These are phyloP conservation scores for Urocynchramus pylzowi DNA, from an alignment of 2,113 vertebrate species.

Conservation along the genomic window DNA sequence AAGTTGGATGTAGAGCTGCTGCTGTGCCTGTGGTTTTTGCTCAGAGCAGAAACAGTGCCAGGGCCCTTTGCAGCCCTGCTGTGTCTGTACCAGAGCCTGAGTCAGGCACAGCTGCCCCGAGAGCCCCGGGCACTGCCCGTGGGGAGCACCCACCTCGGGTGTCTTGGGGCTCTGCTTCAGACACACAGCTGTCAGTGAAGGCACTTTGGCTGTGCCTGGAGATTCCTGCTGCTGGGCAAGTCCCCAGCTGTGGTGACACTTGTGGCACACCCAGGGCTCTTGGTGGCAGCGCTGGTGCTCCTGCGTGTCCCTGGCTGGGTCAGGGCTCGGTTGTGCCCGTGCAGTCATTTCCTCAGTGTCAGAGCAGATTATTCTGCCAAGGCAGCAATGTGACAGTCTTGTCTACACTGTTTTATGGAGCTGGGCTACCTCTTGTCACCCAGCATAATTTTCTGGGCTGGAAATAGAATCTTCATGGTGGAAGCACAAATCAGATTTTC, in stretches of 20 bases:
- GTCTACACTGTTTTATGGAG: not conserved
- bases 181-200: not conserved
- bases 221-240: not conserved
- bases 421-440: not conserved
- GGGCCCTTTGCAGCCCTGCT: not conserved
- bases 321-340: not conserved
- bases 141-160: rapidly evolving
- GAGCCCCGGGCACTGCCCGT: not conserved
- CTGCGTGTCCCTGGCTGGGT: not conserved
- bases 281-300: not conserved
- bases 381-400: not conserved
- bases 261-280: not conserved
- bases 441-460: not conserved
- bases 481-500: slow-evolving; percentile 36
- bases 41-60: not conserved
- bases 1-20: not conserved
- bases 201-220: not conserved
- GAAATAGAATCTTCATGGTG: not conserved
- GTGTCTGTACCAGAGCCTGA: not conserved
- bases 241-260: not conserved
- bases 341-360: not conserved
- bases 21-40: not conserved
- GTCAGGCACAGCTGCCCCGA: rapidly evolving
- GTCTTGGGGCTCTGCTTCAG: not conserved
- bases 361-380: not conserved